Evolutionary conservation across 2,797 vertebrate species (phyloP).

Genomic region (Uromys caudimaculatus): DNA sequence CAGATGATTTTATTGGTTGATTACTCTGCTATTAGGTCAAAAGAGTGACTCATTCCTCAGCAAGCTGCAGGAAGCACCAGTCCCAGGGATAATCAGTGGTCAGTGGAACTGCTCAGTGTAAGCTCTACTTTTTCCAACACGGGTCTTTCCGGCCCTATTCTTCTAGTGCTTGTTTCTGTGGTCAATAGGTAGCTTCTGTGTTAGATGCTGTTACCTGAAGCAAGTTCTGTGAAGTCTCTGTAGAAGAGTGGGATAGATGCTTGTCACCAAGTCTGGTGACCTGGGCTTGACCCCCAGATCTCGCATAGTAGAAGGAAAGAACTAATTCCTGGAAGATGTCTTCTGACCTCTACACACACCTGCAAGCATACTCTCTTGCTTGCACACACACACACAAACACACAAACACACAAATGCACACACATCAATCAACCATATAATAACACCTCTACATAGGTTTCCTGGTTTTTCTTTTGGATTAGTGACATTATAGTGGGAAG

Average conservation of each 20-base stretch:
- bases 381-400: not conserved
- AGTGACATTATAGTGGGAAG: not conserved
- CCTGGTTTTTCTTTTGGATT: not conserved
- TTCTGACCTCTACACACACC: not conserved
- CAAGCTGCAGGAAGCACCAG: not conserved
- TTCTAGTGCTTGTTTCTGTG: not conserved
- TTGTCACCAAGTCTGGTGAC: not conserved
- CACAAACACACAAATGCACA: not conserved
- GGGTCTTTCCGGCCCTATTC: not conserved
- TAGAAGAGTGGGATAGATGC: too few relatives aligned
- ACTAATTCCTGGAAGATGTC: not conserved
- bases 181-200: not conserved
- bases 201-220: not conserved
- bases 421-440: not conserved
- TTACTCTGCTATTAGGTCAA: constrained; percentile 33
- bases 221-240: constrained; percentile 31
- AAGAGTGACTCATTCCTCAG: not conserved
- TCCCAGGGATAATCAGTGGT: not conserved
- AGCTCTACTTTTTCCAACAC: not conserved
- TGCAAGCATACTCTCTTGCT: not conserved
- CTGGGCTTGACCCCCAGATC: not conserved
- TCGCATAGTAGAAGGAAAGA: not conserved
- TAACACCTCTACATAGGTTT: not conserved
- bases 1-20: constrained; percentile 49
- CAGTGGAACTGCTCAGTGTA: not conserved